Evolutionary conservation across 2,888 invertebrate genomes (phyloP).

Genomic region (Pristionchus mayeri): DNA sequence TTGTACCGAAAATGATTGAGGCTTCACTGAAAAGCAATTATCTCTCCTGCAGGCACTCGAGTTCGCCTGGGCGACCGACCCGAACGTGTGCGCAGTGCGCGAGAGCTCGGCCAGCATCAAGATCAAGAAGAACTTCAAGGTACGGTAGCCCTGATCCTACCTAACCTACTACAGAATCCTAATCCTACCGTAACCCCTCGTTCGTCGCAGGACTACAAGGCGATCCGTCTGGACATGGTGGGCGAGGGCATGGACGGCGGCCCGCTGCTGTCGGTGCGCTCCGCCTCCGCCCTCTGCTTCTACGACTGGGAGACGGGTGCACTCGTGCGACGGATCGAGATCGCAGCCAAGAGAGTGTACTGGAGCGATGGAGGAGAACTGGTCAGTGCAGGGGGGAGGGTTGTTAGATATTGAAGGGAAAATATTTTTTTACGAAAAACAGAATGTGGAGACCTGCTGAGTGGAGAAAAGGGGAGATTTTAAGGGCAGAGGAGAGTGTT

Average conservation of each 20-base stretch:
- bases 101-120: constrained; percentile 92
- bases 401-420: no score
- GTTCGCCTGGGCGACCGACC: constrained; percentile 98
- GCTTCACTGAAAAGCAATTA: no score
- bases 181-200: not conserved
- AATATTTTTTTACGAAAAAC: no score
- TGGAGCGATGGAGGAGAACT: constrained; percentile 97
- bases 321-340: constrained; percentile 94
- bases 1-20: no score
- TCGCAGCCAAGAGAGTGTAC: constrained; percentile 88
- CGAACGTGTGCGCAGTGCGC: constrained; percentile 86
- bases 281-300: constrained; percentile 82
- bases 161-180: not conserved
- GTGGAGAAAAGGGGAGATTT: no score
- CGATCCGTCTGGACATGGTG: constrained; percentile 94
- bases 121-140: constrained; percentile 97
- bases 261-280: constrained; percentile 82
- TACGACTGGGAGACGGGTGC: constrained; percentile 97
- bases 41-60: constrained; percentile 82
- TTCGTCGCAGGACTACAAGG: constrained; percentile 62
- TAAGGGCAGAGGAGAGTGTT: no score
- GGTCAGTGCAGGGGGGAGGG: constrained; percentile 78
- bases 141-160: not conserved
- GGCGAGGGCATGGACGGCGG: constrained; percentile 86
- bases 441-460: no score